Conservation (phyloP, 2,797 vertebrate species). For the Borostomias antarcticus region DNA sequence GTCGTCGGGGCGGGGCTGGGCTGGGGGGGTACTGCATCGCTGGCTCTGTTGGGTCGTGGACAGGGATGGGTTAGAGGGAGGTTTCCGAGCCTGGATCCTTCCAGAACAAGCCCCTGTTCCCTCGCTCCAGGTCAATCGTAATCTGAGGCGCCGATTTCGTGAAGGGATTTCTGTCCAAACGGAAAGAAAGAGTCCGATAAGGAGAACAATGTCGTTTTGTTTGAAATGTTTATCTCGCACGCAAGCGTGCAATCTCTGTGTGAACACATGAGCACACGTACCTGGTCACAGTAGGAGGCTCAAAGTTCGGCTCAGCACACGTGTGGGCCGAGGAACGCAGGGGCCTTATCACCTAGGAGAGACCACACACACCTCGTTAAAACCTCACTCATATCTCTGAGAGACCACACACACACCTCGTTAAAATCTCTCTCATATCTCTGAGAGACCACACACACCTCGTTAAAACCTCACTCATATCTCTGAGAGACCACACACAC, state of each 20-base stretch:
- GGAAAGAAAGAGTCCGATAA: conserved; percentile 51
- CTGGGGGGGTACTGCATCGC: not conserved
- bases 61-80: conserved; percentile 80
- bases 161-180: conserved; percentile 81
- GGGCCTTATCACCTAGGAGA: conserved; percentile 83
- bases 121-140: conserved; percentile 80
- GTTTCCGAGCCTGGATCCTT: conserved; percentile 85
- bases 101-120: conserved; percentile 79
- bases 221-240: not conserved
- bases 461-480: not conserved
- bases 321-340: conserved; percentile 89
- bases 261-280: conserved; percentile 13
- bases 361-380: conserved; percentile 11
- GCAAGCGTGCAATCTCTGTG: not conserved
- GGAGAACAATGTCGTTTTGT: not conserved
- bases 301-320: conserved; percentile 91
- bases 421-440: not conserved
- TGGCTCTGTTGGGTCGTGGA: conserved; percentile 42
- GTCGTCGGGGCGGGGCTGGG: conserved; percentile 10
- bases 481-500: conserved; percentile 21
- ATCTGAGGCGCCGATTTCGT: conserved; percentile 85
- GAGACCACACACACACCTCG: conserved; percentile 7
- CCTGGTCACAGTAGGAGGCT: conserved; percentile 79
- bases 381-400: conserved; percentile 5
- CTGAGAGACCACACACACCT: conserved; percentile 20